Base-by-base conservation (phyloP, 2,113 vertebrate species). In the Cervus canadensis region DNA sequence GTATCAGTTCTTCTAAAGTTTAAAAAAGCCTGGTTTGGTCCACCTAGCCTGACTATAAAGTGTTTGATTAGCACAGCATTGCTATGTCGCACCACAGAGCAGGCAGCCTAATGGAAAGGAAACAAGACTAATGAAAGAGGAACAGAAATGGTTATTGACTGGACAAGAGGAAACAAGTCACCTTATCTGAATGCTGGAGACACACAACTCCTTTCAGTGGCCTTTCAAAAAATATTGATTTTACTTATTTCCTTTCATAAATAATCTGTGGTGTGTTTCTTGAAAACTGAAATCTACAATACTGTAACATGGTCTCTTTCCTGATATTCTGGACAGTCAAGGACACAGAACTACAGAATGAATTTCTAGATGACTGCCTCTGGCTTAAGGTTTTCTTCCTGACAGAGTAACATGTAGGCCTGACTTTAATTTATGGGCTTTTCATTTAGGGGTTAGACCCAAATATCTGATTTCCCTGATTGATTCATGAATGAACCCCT, bases 201-300 rank as follows among this genome's bases (percentile, higher is more conserved):
- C 82, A 89, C 50, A 48, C 36, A 71, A 19, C 54, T 83, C 81
- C 40, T 87, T 94, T 40, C 40, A 40, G 40, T 40, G 40, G 40
- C 40, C 40, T 40, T 40, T 89, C 50, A 50, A 91, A 97, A 74
- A 89, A 8, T 94, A 71, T 9, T 87, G 86, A 92, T 82, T 94
- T 90, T 78, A 86, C 36, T 92, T 92, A 89, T 52, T 86, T 88
- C 64, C 56, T 76, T 94, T 96, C 89, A 59, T 26, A 79, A 92
- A 81, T 84, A 76, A 85, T 62, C 28, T 54, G 45, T 62, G 25
- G 21, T 17, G 13, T 87, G 16, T 52, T 79, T 67, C 71, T 3
- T 87, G 52, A 94, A 95, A 88, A 76, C 43, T n/a, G 19, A 90
- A 97, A 78, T 26, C 67, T 59, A 76, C 1, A 28, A 86, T 14